Percentiles rank a stretch among this genome's conserved stretches.
Conservation (phyloP, 2,113 vertebrate genomes). For the Progne subis region DNA sequence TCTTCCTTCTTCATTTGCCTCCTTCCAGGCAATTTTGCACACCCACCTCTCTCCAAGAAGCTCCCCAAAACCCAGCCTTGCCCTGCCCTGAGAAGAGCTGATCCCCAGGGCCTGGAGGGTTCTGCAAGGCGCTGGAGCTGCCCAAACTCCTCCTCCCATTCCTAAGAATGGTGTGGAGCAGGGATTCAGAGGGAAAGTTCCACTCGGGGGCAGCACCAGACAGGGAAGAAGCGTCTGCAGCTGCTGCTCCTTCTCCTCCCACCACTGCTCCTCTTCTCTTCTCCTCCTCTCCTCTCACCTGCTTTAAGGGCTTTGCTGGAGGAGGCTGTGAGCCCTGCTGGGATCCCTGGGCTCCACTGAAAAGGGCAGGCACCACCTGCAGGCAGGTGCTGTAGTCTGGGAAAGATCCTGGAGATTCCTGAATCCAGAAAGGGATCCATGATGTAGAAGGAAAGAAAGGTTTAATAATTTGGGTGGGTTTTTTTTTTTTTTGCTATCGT, state of each 20-base stretch:
- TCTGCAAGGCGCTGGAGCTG: neutral
- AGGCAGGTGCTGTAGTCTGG: conserved; percentile 80
- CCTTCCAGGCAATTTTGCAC: neutral
- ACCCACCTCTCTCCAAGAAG: neutral
- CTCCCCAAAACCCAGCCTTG: neutral
- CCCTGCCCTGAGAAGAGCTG: neutral
- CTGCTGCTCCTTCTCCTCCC: neutral
- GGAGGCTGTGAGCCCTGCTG: conserved; percentile 63
- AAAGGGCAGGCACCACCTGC: conserved; percentile 80
- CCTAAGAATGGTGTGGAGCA: neutral
- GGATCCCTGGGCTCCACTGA: conserved; percentile 72
- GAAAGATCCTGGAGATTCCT: conserved; percentile 72
- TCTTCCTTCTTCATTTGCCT: neutral
- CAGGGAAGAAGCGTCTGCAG: neutral
- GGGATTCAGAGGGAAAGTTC: neutral
- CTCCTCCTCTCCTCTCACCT: conserved; percentile 68
- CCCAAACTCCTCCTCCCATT: fast-evolving
- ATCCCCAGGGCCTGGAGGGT: neutral
- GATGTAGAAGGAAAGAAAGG: neutral
- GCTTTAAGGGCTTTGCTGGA: conserved; percentile 55
- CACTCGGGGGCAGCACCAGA: conserved; percentile 64
- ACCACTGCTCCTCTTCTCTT: conserved; percentile 46
- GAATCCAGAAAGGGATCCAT: neutral
- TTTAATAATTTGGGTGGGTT: neutral
- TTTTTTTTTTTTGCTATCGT: neutral